Conservation (phyloP, 2,113 vertebrate genomes). For the Gadus macrocephalus region DNA sequence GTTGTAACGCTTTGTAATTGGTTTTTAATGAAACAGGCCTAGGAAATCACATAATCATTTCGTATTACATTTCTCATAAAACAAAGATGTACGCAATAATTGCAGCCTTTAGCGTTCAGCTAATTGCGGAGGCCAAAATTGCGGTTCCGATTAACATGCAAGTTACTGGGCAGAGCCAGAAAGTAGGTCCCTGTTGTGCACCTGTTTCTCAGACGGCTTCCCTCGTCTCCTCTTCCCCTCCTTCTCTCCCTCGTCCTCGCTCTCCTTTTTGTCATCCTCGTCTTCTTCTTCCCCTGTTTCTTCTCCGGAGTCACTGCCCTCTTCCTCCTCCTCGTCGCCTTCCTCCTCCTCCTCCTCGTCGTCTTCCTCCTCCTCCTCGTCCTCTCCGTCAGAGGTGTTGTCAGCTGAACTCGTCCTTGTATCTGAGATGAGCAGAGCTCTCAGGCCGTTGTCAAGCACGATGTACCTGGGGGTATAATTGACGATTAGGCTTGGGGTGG, state of each 20-base stretch:
- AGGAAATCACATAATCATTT: too few species aligned
- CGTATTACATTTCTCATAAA: too few species aligned
- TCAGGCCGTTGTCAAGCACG: slow-evolving; percentile 83
- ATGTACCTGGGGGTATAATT: slow-evolving; percentile 73
- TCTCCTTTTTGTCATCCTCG: slow-evolving; percentile 43
- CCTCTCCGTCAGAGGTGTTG: slow-evolving; percentile 33
- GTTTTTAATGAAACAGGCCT: too few species aligned
- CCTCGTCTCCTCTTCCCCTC: not conserved
- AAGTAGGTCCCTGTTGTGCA: slow-evolving; percentile 28
- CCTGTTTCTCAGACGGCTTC: slow-evolving; percentile 84
- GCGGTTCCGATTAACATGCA: too few species aligned
- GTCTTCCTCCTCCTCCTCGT: slow-evolving; percentile 71
- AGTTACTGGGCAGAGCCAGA: too few species aligned
- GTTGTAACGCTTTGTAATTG: too few species aligned
- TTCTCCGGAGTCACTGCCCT: slow-evolving; percentile 46
- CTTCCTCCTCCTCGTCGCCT: slow-evolving; percentile 70
- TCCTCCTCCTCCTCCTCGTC: slow-evolving; percentile 80
- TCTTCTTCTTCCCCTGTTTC: slow-evolving; percentile 49
- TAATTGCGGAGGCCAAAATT: too few species aligned
- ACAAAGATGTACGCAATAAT: too few species aligned
- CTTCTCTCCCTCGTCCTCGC: not conserved
- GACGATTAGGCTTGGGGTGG: too few species aligned
- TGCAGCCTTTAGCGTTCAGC: too few species aligned
- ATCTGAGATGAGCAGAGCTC: slow-evolving; percentile 91
- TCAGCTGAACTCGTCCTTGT: slow-evolving; percentile 60